phyloP scores from a whole-genome alignment of 2,888 invertebrate genomes.

The Drosophila mettleri region DNA sequence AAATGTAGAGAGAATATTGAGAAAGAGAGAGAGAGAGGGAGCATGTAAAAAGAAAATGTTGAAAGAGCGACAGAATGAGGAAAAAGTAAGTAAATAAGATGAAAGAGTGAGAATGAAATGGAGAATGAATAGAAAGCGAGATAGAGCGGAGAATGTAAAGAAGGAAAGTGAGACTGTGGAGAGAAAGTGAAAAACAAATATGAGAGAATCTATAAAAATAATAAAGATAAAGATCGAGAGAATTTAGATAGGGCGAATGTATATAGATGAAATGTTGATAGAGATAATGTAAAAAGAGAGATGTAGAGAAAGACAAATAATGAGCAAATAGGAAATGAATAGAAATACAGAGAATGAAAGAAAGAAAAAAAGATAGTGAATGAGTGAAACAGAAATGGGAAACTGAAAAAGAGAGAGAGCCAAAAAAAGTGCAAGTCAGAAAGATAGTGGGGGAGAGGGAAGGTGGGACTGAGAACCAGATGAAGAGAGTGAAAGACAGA shows the following conservation, averaged over 20 bases:
- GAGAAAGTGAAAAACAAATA: background rate
- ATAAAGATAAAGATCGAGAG: background rate
- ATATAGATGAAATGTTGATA: no score
- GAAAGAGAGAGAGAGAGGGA: background rate
- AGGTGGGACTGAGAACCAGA: background rate
- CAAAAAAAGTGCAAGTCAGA: background rate
- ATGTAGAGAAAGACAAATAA: background rate
- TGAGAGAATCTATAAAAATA: no score
- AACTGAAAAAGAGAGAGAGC: background rate
- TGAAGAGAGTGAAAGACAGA: background rate
- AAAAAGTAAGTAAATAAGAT: background rate
- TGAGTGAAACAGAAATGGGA: background rate
- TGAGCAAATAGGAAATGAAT: background rate
- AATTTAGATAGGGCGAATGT: no score
- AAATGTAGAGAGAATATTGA: no score
- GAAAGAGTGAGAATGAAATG: background rate
- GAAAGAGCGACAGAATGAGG: background rate
- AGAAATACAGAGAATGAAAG: background rate
- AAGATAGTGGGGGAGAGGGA: background rate
- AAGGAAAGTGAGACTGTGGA: background rate
- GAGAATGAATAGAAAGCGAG: background rate
- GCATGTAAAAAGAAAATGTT: background rate
- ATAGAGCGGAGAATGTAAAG: background rate
- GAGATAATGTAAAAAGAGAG: background rate
- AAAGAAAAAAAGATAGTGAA: background rate